These are phyloP conservation scores for Sminthopsis crassicaudata DNA, from an alignment of 2,113 vertebrate species.

Conservation along the genomic window DNA sequence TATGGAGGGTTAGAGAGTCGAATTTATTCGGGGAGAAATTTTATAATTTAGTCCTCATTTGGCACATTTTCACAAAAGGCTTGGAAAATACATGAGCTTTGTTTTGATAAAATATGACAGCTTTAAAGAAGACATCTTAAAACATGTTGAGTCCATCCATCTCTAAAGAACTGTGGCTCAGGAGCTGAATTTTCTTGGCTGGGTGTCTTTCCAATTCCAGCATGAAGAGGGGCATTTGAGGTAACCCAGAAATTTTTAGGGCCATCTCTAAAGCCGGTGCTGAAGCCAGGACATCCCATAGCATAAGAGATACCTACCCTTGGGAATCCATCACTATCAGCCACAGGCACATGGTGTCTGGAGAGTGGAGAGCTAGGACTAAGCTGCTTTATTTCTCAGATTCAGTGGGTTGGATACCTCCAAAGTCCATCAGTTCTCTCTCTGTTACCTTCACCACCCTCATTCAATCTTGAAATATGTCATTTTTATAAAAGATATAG, in stretches of 20 bases:
- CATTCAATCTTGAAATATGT: neutral
- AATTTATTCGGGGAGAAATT: neutral
- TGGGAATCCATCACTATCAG: neutral
- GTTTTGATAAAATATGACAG: slow-evolving; percentile 13
- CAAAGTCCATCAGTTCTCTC: neutral
- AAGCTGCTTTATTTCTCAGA: neutral
- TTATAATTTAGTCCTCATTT: neutral
- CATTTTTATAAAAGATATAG: neutral
- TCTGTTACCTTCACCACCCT: neutral
- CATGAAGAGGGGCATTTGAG: neutral
- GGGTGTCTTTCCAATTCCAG: neutral
- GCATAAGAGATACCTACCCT: neutral
- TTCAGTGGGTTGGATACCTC: neutral
- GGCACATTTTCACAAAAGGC: neutral
- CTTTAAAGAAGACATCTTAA: slow-evolving; percentile 4
- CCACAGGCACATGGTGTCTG: neutral
- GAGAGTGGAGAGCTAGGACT: neutral
- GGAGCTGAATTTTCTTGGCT: neutral
- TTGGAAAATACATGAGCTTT: neutral
- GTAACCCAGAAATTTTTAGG: neutral
- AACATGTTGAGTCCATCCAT: neutral
- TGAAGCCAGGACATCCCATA: neutral
- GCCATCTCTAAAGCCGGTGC: neutral
- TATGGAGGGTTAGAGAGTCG: neutral
- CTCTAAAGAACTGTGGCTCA: neutral